These are phyloP conservation scores for Trissolcus brochymenae DNA, from an alignment of 2,888 invertebrate species.

Conservation along the genomic window DNA sequence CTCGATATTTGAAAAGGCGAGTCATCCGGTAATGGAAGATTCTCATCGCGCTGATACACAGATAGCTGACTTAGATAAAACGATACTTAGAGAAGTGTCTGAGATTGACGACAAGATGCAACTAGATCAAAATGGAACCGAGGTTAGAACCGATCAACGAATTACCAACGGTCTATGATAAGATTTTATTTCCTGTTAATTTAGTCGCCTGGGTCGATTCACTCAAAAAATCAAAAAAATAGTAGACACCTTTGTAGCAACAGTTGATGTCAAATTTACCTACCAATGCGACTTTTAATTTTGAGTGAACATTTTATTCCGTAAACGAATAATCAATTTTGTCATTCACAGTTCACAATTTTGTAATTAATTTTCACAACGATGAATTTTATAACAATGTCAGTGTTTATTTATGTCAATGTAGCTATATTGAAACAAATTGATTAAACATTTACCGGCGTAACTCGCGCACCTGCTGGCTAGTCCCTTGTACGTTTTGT, in stretches of 20 bases:
- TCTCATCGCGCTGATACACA: constrained; percentile 65
- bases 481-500: constrained; percentile 28
- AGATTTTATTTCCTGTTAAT: constrained; percentile 9
- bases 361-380: no score
- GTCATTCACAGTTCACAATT: no score
- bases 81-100: constrained; percentile 66
- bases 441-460: constrained; percentile 11
- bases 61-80: constrained; percentile 71
- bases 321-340: no score
- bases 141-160: constrained; percentile 62
- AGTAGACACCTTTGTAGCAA: no score
- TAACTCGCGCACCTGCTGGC: constrained; percentile 15
- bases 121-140: constrained; percentile 66
- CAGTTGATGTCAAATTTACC: no score
- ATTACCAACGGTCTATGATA: constrained; percentile 59
- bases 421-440: constrained; percentile 11
- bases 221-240: constrained; percentile 1
- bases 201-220: constrained; percentile 18
- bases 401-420: no score
- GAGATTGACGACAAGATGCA: constrained; percentile 61
- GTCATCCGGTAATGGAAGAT: constrained; percentile 61
- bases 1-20: constrained; percentile 49
- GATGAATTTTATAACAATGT: no score
- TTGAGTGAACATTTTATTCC: no score
- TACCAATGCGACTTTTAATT: no score